Conservation (phyloP, 2,113 vertebrate genomes). For the Scopus umbretta region DNA sequence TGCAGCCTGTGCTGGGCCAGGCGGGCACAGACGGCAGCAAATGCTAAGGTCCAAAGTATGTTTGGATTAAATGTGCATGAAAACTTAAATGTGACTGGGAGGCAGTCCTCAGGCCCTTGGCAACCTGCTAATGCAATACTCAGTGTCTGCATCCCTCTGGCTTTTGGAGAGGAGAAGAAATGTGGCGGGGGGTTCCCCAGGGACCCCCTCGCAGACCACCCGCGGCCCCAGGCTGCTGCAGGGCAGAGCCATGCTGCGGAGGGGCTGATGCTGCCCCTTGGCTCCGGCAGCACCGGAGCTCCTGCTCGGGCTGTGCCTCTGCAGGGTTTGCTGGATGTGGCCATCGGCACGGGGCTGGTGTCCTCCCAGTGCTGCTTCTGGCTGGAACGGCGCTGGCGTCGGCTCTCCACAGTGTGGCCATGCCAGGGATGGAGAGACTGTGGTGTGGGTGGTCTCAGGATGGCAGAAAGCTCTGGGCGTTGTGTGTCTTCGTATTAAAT, state of each 20-base stretch:
- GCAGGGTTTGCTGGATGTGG: neutral
- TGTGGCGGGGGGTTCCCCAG: accelerated
- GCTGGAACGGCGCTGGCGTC: accelerated
- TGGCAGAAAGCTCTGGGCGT: neutral
- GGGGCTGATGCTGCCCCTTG: accelerated
- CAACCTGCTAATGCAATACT: neutral
- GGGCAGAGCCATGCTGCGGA: neutral
- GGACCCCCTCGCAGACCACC: neutral
- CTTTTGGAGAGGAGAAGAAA: neutral
- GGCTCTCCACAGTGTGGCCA: neutral
- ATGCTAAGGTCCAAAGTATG: neutral
- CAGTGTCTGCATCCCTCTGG: neutral
- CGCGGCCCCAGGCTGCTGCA: neutral
- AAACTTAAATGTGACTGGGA: neutral
- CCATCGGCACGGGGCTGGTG: accelerated
- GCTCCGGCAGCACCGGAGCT: neutral
- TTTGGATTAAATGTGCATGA: neutral
- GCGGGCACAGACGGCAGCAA: accelerated
- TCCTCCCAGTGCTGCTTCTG: accelerated
- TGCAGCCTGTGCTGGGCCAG: neutral
- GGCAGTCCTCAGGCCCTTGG: neutral
- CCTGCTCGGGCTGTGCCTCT: accelerated
- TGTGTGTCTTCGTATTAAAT: neutral
- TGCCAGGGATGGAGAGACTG: neutral
- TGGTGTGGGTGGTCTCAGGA: neutral